A percentile compares a stretch with the other conserved stretches of the same genome.
Evolutionary conservation across 2,888 invertebrate genomes (phyloP).

Genomic region (Drosophila nr. fundita): DNA sequence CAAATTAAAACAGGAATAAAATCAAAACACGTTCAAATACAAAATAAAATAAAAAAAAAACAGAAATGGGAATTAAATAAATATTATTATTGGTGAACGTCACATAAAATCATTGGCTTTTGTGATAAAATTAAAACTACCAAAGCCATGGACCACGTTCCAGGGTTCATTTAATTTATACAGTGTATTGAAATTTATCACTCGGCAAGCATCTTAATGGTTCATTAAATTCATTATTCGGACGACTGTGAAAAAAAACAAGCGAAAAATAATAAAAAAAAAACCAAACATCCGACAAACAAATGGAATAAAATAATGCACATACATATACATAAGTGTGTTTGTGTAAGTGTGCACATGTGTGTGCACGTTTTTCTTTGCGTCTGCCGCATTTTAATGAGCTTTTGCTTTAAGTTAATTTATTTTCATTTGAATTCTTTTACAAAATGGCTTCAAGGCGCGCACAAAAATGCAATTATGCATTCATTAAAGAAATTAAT

Average conservation of each 20-base stretch:
- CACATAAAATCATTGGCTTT: conserved; percentile 35
- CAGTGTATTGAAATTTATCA: conserved; percentile 81
- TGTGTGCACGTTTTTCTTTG: conserved; percentile 54
- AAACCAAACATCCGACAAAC: conserved; percentile 40
- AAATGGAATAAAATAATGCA: conserved; percentile 71
- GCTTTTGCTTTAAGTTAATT: conserved; percentile 82
- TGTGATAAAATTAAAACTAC: conserved; percentile 58
- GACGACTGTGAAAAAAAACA: conserved; percentile 56
- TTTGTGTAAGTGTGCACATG: conserved; percentile 8
- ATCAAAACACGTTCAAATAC: conserved; percentile 4
- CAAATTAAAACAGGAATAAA: conserved; percentile 58
- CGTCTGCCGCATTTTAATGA: conserved; percentile 75
- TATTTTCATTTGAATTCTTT: conserved; percentile 80
- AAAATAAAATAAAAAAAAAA: not conserved
- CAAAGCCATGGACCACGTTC: conserved; percentile 25
- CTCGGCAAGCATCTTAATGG: conserved; percentile 83
- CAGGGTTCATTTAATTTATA: conserved; percentile 78
- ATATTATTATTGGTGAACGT: conserved; percentile 24
- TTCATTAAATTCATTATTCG: conserved; percentile 84
- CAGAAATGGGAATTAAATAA: conserved; percentile 23
- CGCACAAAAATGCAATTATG: conserved; percentile 80
- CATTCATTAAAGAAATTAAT: conserved; percentile 81
- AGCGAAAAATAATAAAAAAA: conserved; percentile 26
- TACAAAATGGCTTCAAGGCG: conserved; percentile 77
- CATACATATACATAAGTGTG: conserved; percentile 30